Base-by-base conservation (phyloP, 2,113 vertebrate genomes). In the Vimba vimba region DNA sequence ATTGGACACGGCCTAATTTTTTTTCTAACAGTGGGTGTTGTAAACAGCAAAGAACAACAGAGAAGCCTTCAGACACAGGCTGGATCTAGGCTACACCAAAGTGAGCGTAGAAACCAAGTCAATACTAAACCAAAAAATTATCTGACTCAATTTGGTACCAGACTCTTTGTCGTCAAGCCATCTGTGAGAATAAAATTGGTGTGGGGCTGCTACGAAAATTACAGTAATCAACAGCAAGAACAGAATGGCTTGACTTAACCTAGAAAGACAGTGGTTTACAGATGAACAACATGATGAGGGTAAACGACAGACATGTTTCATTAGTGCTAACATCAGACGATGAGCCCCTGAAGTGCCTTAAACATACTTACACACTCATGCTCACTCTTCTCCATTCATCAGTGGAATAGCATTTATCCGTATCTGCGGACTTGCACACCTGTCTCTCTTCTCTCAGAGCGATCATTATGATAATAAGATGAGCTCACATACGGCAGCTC, bases 1-100 rank as follows among this genome's bases (percentile, higher is more conserved):
- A 82, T 77, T 69, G 75, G 75, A 36, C 60, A 85, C 4, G 47
- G 81, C 74, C 64, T 83, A 55, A n/a, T 30, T 87, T 73, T 47
- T 59, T 69, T 47, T 33, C 4, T 10, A 60, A 50, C 9, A 39
- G 30, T 69, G 79, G 62, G 62, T 80, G 77, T 62, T 57, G 73
- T n/a, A 57, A 50, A 36, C 36, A 27, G 79, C 27, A 78, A 59
- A 47, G 66, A 82, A 77, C 76, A 50, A 79, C n/a, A 33, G 59
- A n/a, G 13, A 30, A 23, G 68, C 1, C 33, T 68, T 64, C 50
- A 45, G 59, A 75, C 33, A 57, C 55, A 1, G 43, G 33, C 83
- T 36, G 23, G 83, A 82, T 81, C 25, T 68, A 87, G 74, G 66
- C 52, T 55, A 15, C 25, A 21, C 69, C 47, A 36, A 59, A 57